Conservation (phyloP, 2,888 invertebrate genomes). For the Drosophila greeni region DNA sequence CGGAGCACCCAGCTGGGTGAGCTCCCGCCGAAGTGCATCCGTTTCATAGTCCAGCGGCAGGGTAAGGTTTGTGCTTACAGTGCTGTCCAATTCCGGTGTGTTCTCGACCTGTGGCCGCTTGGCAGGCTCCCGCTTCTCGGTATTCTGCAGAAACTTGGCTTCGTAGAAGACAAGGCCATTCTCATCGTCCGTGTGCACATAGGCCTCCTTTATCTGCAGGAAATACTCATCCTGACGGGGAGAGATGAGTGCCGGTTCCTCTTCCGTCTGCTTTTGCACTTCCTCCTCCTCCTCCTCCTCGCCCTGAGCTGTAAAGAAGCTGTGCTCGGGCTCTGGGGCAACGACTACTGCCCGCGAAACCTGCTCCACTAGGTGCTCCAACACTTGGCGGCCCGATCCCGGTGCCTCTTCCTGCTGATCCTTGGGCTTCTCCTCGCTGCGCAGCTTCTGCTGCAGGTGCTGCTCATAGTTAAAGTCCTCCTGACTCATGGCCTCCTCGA, state of each 20-base stretch:
- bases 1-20: conserved; percentile 83
- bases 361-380: conserved; percentile 63
- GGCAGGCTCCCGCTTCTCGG: conserved; percentile 32
- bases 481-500: conserved; percentile 68
- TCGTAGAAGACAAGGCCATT: conserved; percentile 85
- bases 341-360: conserved; percentile 64
- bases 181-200: conserved; percentile 86
- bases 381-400: conserved; percentile 40
- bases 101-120: not conserved
- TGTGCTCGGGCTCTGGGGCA: conserved; percentile 38
- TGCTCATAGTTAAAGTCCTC: conserved; percentile 72
- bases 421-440: conserved; percentile 19
- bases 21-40: conserved; percentile 82
- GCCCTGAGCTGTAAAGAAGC: conserved; percentile 47
- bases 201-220: conserved; percentile 83
- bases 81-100: conserved; percentile 58
- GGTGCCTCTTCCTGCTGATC: conserved; percentile 23
- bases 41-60: conserved; percentile 84
- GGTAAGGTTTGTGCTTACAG: conserved; percentile 80
- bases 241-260: conserved; percentile 5
- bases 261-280: not conserved
- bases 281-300: conserved; percentile 16
- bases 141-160: conserved; percentile 71
- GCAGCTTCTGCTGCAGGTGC: conserved; percentile 51
- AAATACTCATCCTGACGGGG: conserved; percentile 66